Evolutionary conservation across 2,797 vertebrate species (phyloP).

Genomic region (Oryzias dopingdopingensis): DNA sequence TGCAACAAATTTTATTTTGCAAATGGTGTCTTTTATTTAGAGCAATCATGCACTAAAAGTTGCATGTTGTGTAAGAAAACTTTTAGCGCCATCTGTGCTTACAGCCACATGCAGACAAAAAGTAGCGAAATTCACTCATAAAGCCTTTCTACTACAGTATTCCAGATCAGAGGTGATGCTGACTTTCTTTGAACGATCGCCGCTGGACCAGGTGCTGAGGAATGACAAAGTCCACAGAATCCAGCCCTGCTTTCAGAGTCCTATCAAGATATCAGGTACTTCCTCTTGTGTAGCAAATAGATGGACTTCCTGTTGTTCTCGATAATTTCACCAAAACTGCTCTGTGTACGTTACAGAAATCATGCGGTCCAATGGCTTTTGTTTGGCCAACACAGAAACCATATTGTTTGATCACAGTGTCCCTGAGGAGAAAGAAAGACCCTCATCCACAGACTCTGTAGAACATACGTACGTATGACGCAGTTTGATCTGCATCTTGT

Average conservation of each 20-base stretch:
- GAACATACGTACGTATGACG: slow-evolving; percentile 84
- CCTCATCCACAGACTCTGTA: slow-evolving; percentile 83
- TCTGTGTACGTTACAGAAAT: slow-evolving; percentile 83
- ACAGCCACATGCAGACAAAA: no score
- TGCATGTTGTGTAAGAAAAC: no score
- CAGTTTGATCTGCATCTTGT: not conserved
- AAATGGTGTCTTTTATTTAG: no score
- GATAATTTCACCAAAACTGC: not conserved
- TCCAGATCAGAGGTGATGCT: slow-evolving; percentile 96
- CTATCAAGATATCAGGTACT: slow-evolving; percentile 92
- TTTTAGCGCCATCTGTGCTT: no score
- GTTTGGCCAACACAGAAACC: slow-evolving; percentile 96
- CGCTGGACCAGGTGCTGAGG: slow-evolving; percentile 93
- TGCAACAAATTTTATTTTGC: no score
- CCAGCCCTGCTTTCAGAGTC: slow-evolving; percentile 93
- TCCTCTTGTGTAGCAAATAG: not conserved
- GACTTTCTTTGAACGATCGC: slow-evolving; percentile 96
- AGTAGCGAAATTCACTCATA: not conserved
- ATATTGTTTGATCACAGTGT: slow-evolving; percentile 92
- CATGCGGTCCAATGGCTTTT: slow-evolving; percentile 97
- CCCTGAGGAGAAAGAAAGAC: slow-evolving; percentile 87
- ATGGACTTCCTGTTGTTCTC: not conserved
- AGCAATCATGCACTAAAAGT: no score
- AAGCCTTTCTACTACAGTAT: slow-evolving; percentile 73
- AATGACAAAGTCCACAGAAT: slow-evolving; percentile 95